Conservation (phyloP, 2,888 invertebrate species). For the Gymnosoma rotundatum region DNA sequence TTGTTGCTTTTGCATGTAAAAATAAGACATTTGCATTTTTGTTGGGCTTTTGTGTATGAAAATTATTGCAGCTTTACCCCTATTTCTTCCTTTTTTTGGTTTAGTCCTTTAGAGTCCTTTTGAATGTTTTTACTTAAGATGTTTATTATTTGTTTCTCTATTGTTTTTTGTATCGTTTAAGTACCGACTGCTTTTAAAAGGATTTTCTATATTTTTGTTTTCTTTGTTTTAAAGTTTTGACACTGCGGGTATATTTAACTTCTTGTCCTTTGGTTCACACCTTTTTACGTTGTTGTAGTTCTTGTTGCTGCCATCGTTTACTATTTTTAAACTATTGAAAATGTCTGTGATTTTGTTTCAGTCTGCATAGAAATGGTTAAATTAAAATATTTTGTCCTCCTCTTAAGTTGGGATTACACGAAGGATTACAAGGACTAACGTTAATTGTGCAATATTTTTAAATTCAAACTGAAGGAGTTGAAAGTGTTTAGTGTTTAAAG, state of each 20-base stretch:
- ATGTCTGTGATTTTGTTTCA: conserved; percentile 30
- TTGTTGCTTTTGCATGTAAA: not conserved
- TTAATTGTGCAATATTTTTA: too few relatives aligned
- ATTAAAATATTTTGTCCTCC: conserved; percentile 55
- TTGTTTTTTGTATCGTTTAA: conserved; percentile 5
- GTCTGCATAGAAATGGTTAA: conserved; percentile 27
- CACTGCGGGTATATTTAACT: conserved; percentile 73
- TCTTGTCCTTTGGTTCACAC: conserved; percentile 72
- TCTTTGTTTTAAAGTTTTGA: conserved; percentile 63
- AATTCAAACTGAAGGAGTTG: not conserved
- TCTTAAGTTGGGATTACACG: conserved; percentile 46
- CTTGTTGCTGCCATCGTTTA: not conserved
- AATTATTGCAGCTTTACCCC: conserved; percentile 42
- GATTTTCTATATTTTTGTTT: conserved; percentile 32
- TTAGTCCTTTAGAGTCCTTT: conserved; percentile 24
- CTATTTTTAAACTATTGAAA: not conserved
- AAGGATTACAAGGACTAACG: conserved; percentile 56
- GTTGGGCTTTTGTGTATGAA: conserved; percentile 10
- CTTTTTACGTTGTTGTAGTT: conserved; percentile 61
- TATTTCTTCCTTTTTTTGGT: not conserved
- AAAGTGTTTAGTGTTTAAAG: not conserved
- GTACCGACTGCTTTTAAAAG: conserved; percentile 11
- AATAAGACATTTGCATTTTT: conserved; percentile 61
- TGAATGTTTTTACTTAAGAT: conserved; percentile 39
- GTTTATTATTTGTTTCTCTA: conserved; percentile 25